These are phyloP conservation scores for Argya squamiceps DNA, from an alignment of 2,797 vertebrate genomes.

Conservation along the genomic window DNA sequence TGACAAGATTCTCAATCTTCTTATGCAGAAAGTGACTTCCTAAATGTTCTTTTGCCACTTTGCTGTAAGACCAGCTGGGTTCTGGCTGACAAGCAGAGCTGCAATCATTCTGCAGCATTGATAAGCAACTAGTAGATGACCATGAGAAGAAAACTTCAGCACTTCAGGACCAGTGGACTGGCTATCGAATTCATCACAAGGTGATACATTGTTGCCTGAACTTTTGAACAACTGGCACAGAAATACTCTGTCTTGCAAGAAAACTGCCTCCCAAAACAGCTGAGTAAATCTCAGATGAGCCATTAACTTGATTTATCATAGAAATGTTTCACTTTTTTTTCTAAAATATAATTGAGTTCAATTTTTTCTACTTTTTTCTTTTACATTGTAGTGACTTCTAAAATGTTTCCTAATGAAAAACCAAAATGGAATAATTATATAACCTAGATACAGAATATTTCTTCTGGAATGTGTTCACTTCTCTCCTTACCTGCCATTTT, in stretches of 20 bases:
- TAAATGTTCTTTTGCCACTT: background rate
- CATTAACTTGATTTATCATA: background rate
- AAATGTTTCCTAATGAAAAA: background rate
- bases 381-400: background rate
- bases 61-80: background rate
- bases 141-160: background rate
- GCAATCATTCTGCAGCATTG: background rate
- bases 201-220: background rate
- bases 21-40: background rate
- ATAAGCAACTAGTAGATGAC: background rate
- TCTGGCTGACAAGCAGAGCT: background rate
- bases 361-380: background rate
- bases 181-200: background rate
- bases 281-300: background rate
- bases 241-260: background rate
- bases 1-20: background rate
- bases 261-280: background rate
- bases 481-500: background rate
- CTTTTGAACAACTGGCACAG: background rate
- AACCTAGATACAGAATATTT: background rate
- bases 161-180: background rate
- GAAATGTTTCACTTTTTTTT: background rate
- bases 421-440: background rate
- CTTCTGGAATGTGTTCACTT: background rate
- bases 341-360: background rate